These are phyloP conservation scores for Fopius arisanus DNA, from an alignment of 1,140 invertebrate species.

Conservation along the genomic window DNA sequence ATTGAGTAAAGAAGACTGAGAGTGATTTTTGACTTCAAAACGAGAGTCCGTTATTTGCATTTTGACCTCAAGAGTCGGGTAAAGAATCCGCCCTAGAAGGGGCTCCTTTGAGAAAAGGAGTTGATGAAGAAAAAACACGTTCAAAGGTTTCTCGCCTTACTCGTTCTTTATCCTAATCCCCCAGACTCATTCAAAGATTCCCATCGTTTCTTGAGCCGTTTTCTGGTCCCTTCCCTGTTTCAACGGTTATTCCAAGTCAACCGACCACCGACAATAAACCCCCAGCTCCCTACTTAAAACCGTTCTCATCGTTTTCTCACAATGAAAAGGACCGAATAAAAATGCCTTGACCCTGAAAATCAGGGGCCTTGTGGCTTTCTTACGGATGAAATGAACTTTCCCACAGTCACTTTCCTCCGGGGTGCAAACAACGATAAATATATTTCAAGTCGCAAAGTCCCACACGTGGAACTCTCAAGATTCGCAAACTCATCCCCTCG, in stretches of 20 bases:
- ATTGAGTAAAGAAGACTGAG: no score
- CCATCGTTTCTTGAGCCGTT: conserved; percentile 29
- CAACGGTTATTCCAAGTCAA: conserved; percentile 52
- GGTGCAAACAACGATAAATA: neutral
- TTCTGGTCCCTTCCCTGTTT: conserved; percentile 35
- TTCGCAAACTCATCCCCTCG: neutral
- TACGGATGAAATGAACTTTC: conserved; percentile 33
- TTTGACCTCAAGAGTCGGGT: neutral
- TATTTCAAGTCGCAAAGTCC: conserved; percentile 34
- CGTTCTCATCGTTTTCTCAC: conserved; percentile 24
- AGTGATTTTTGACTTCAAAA: neutral
- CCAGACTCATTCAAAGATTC: conserved; percentile 24
- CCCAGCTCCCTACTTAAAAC: neutral
- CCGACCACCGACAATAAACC: conserved; percentile 50
- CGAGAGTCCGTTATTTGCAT: neutral
- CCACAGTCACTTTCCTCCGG: conserved; percentile 24
- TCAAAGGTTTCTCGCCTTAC: conserved; percentile 3
- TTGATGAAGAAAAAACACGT: neutral
- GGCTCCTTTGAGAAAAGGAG: neutral
- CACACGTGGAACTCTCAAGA: neutral
- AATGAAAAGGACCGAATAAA: conserved; percentile 25
- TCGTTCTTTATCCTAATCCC: neutral
- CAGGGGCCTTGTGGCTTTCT: conserved; percentile 18
- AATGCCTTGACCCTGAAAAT: conserved; percentile 46
- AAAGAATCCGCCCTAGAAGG: neutral